A percentile compares a stretch with the other conserved stretches of the same genome.
These are phyloP conservation scores for Glyphotaelius pellucidus DNA, from an alignment of 2,888 invertebrate genomes.

Conservation along the genomic window DNA sequence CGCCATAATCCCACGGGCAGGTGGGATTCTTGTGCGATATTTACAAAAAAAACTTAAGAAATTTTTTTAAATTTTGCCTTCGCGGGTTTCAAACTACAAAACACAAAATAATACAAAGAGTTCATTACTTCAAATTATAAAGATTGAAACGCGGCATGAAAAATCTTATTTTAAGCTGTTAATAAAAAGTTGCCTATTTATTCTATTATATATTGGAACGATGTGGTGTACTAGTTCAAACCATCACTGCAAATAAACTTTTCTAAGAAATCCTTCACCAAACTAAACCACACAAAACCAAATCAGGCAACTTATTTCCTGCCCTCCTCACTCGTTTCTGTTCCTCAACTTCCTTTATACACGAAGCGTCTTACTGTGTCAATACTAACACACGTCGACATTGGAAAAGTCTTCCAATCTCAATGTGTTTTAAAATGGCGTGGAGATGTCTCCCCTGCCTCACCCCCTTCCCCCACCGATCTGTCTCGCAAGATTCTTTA, in stretches of 20 bases:
- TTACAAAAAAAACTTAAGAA: too few relatives aligned
- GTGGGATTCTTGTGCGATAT: too few relatives aligned
- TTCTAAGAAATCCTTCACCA: background rate
- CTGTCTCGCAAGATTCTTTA: slow-evolving; percentile 64
- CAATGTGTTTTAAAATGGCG: slow-evolving; percentile 60
- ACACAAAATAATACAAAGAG: too few relatives aligned
- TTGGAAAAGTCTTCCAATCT: slow-evolving; percentile 43
- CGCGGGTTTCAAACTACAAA: too few relatives aligned
- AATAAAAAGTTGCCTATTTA: too few relatives aligned
- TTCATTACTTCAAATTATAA: too few relatives aligned
- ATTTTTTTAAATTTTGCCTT: too few relatives aligned
- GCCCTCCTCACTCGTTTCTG: background rate
- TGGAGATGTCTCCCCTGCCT: slow-evolving; percentile 42
- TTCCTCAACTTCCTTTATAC: too few relatives aligned
- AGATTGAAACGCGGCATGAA: too few relatives aligned
- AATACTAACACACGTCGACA: background rate
- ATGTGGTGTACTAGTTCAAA: background rate
- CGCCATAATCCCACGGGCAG: too few relatives aligned
- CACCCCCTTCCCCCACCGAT: background rate
- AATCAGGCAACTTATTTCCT: background rate
- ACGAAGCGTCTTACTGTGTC: background rate
- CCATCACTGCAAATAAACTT: background rate
- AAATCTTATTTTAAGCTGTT: too few relatives aligned
- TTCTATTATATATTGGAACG: too few relatives aligned
- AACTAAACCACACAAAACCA: background rate